These are phyloP conservation scores for Chloebia gouldiae DNA, from an alignment of 2,113 vertebrate genomes.

Conservation along the genomic window DNA sequence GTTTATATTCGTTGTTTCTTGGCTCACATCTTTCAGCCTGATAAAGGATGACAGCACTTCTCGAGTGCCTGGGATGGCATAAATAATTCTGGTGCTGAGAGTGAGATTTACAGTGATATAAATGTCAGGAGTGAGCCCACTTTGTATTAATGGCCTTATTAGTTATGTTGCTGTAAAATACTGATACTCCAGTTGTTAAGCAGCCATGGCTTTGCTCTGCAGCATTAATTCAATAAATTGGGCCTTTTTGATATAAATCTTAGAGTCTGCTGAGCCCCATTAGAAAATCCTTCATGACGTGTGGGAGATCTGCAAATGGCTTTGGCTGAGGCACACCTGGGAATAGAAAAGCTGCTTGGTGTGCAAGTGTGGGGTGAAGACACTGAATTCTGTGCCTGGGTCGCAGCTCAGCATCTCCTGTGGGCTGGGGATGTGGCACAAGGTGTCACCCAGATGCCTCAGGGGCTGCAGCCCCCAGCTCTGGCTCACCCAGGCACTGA, in stretches of 20 bases:
- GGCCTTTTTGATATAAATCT: slow-evolving; percentile 66
- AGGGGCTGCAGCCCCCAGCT: not conserved
- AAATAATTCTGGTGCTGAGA: slow-evolving; percentile 65
- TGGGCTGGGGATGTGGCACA: accelerated
- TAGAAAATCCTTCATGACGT: slow-evolving; percentile 54
- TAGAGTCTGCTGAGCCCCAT: slow-evolving; percentile 39
- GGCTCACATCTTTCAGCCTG: slow-evolving; percentile 35
- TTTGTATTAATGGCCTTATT: slow-evolving; percentile 81
- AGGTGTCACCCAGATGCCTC: not conserved
- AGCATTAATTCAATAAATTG: slow-evolving; percentile 71
- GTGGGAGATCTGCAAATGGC: not conserved
- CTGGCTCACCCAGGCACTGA: not conserved
- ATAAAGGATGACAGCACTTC: slow-evolving; percentile 43
- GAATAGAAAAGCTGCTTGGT: not conserved
- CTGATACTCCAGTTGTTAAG: slow-evolving; percentile 72
- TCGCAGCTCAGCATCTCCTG: not conserved
- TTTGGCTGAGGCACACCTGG: not conserved
- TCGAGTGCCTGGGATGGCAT: slow-evolving; percentile 28
- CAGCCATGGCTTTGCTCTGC: slow-evolving; percentile 62
- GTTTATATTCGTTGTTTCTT: not conserved
- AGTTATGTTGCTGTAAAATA: slow-evolving; percentile 78
- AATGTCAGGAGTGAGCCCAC: slow-evolving; percentile 68
- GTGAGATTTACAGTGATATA: slow-evolving; percentile 74
- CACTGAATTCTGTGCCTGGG: accelerated
- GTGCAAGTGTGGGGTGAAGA: not conserved